Percentiles rank a stretch among this genome's conserved stretches.
Evolutionary conservation across 2,888 invertebrate species (phyloP).

Genomic region (Hyposoter didymator): DNA sequence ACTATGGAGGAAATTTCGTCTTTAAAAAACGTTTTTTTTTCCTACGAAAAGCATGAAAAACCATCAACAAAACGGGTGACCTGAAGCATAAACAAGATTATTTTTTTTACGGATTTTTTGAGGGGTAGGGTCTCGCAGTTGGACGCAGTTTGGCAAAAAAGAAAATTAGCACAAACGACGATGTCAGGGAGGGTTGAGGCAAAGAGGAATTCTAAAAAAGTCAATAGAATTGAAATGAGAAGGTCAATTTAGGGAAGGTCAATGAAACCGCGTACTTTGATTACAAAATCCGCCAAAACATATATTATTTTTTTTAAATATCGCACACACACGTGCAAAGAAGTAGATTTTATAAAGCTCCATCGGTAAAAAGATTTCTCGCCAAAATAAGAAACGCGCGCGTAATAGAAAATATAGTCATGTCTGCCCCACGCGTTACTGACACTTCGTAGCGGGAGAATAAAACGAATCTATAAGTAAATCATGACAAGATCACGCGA

Average conservation of each 20-base stretch:
- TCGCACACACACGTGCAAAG: background rate
- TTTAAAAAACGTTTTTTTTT: background rate
- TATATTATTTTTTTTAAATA: background rate
- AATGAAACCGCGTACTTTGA: no score
- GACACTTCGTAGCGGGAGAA: constrained; percentile 52
- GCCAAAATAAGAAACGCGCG: constrained; percentile 14
- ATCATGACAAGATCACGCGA: constrained; percentile 61
- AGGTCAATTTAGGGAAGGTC: no score
- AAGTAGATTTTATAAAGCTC: background rate
- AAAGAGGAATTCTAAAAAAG: no score
- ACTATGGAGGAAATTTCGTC: no score
- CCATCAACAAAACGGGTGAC: background rate
- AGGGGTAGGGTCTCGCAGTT: no score
- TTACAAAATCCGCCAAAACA: no score
- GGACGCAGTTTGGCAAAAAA: no score
- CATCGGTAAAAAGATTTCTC: constrained; percentile 22
- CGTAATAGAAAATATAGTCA: constrained; percentile 29
- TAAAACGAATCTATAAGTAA: constrained; percentile 38
- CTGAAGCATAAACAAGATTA: no score
- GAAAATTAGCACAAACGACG: no score
- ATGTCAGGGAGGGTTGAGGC: no score
- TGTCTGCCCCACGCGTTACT: constrained; percentile 50
- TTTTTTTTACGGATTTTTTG: no score
- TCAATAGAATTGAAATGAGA: no score
- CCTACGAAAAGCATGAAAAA: background rate